Evolutionary conservation across 1,140 invertebrate species (phyloP), one percentile per base, ranked within the genome.

Genomic region (Drosophila kohkoa): DNA sequence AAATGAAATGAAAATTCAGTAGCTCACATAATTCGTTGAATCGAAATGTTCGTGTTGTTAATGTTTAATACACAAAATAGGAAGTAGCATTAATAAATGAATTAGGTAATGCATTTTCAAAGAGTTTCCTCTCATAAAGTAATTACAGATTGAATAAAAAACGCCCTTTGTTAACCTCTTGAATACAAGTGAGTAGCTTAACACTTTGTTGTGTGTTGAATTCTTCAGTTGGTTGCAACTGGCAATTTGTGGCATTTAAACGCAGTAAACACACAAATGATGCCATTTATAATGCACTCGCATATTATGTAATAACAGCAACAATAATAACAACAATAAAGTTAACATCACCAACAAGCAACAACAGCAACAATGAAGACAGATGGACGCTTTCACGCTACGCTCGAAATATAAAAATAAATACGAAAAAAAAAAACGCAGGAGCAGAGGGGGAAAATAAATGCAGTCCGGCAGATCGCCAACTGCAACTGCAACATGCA

Each of bases 371-470:
- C n/a, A 71, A 28, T 10, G 6, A 25, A 28, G 41, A 69, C 58
- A 64, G n/a, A 49, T 38, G 25, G 30, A 20, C 65, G 69, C 82
- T 87, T 88, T 87, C 83, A 87, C 83, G 82, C 73, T 73, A 88
- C 83, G 79, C 79, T 87, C 73, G 83, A 72, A 54, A 69, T 65
- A 78, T 81, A 67, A 75, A 81, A 72, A 83, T 77, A 80, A 81
- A 73, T 55, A 66, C 51, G 28, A 81, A 77, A 79, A 60, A 49
- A 63, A 1, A 3, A 20, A 3, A 25, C 4, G 20, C 20, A 25
- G 20, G 20, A 25, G 20, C 20, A 25, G 20, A 25, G 20, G 20
- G 38, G 66, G 54, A 49, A 45, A 77, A 70, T 74, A 79, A 67
- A 62, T 52, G 79, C 82, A 80, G 58, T 25, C 67, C 77, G 63